Percentiles rank a stretch among this genome's conserved stretches.
phyloP scores from a whole-genome alignment of 92 coral and sea anemone genomes.

The Plumapathes pennacea region DNA sequence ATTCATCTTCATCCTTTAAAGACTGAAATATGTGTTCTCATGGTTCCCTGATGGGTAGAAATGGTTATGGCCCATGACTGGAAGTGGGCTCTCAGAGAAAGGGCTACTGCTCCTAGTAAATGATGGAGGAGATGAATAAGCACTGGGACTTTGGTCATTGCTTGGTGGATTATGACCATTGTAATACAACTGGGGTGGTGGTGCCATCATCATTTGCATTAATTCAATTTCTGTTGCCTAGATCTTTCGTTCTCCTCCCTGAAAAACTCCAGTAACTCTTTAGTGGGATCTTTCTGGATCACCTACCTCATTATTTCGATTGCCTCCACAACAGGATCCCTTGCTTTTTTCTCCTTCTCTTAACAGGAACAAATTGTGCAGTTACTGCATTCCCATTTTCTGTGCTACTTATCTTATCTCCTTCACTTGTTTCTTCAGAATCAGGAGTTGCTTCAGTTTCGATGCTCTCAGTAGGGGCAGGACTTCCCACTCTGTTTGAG shows the following conservation, averaged over 20 bases:
- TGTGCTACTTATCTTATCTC: no score
- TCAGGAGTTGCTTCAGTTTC: slow-evolving; percentile 20
- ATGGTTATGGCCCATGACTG: slow-evolving; percentile 18
- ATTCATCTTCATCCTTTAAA: slow-evolving; percentile 21
- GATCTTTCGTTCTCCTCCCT: slow-evolving; percentile 29
- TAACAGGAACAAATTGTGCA: slow-evolving; percentile 31
- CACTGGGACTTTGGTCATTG: slow-evolving; percentile 26
- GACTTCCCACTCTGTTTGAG: slow-evolving; percentile 26
- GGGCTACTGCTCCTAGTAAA: slow-evolving; percentile 30
- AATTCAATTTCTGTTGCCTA: slow-evolving; percentile 21
- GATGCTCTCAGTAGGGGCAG: slow-evolving; percentile 15
- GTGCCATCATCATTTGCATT: slow-evolving; percentile 40
- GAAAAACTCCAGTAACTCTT: slow-evolving; percentile 29
- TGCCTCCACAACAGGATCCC: slow-evolving; percentile 17
- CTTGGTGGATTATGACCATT: slow-evolving; percentile 36
- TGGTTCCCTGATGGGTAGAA: slow-evolving; percentile 20
- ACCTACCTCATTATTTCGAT: slow-evolving; percentile 11
- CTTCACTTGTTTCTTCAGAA: slow-evolving; percentile 17
- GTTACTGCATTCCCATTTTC: no score
- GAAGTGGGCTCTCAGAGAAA: slow-evolving; percentile 21
- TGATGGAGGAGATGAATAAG: slow-evolving; percentile 21
- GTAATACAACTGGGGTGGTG: slow-evolving; percentile 22
- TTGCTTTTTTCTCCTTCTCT: slow-evolving; percentile 2
- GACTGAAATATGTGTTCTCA: slow-evolving; percentile 33
- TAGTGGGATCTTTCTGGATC: slow-evolving; percentile 26